Evolutionary conservation across 2,113 vertebrate species (phyloP), one percentile per base, ranked within the genome.

Genomic region (Cariama cristata): DNA sequence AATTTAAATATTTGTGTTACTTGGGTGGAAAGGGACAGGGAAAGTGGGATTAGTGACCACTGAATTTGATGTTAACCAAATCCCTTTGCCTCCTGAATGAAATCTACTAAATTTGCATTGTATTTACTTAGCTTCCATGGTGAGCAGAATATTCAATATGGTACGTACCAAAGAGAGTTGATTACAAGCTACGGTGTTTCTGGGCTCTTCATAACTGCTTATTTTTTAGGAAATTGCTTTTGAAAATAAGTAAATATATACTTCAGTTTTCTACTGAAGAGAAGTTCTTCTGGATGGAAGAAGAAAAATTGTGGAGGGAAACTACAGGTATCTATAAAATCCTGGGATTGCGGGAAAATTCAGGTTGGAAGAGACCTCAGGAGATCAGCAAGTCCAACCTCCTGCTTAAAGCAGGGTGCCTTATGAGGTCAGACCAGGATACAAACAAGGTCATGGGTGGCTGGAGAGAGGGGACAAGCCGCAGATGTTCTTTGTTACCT

Each of bases 1-100:
- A 76, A 94, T 95, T 95, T 92, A 79, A 96, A 92, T 94, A 93
- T 94, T 96, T 91, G 68, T 86, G 72, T 95, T 88, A 47, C 88
- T 92, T 86, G 30, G 52, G 33, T 12, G 1, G n/a, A 91, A 86
- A 72, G 74, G 35, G 67, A 47, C 49, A 75, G 64, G 52, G 66
- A 35, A 58, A 68, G 53, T n/a, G 68, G 93, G 77, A 94, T 85
- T 83, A 95, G 79, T 81, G 79, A 71, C 89, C 50, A 67, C 66
- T 62, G 87, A 79, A 85, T 94, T 95, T 88, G 75, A 83, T 86
- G 89, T 80, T 92, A 82, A 47, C 56, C 72, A 88, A 86, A 91
- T 95, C 40, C 32, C 15, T 89, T 80, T 94, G 38, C 58, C 27
- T 89, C 23, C 83, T 63, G 52, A 67, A 69, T 86, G n/a, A 90